phyloP scores from a whole-genome alignment of 2,888 invertebrate species.

The Eilema depressum region DNA sequence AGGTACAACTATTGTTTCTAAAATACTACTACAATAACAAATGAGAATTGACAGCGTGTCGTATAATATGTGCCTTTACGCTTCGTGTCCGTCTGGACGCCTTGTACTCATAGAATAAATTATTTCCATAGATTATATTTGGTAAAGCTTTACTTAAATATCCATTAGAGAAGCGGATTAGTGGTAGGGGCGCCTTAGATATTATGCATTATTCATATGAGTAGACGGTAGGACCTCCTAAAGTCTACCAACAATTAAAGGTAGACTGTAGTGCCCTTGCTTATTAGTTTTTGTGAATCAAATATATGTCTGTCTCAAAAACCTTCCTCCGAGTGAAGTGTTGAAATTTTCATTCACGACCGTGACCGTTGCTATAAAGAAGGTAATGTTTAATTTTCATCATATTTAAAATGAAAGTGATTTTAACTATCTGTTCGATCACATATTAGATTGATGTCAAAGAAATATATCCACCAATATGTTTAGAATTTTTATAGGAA shows the following conservation, averaged over 20 bases:
- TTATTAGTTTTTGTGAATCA: not conserved
- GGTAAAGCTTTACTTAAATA: slow-evolving; percentile 11
- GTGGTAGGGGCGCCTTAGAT: slow-evolving; percentile 5
- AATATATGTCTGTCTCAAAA: not conserved
- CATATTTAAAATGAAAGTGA: not conserved
- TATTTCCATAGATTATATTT: slow-evolving; percentile 3
- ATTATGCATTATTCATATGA: slow-evolving; percentile 18
- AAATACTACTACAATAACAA: not conserved
- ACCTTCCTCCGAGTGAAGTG: not conserved
- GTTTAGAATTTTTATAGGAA: no score
- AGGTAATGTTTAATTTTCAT: not conserved
- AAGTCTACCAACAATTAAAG: slow-evolving; percentile 2
- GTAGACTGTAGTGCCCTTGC: slow-evolving; percentile 2
- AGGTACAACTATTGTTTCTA: not conserved
- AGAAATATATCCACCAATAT: no score
- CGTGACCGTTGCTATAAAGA: not conserved
- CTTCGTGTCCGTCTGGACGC: not conserved
- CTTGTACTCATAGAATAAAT: not conserved
- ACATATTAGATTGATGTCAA: no score
- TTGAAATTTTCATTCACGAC: not conserved
- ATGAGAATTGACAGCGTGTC: not conserved
- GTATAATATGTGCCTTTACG: not conserved
- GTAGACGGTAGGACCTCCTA: slow-evolving; percentile 2
- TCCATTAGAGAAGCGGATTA: slow-evolving; percentile 23
- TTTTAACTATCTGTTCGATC: not conserved